Base-by-base conservation (phyloP, 2,113 vertebrate species). In the Camelus bactrianus region DNA sequence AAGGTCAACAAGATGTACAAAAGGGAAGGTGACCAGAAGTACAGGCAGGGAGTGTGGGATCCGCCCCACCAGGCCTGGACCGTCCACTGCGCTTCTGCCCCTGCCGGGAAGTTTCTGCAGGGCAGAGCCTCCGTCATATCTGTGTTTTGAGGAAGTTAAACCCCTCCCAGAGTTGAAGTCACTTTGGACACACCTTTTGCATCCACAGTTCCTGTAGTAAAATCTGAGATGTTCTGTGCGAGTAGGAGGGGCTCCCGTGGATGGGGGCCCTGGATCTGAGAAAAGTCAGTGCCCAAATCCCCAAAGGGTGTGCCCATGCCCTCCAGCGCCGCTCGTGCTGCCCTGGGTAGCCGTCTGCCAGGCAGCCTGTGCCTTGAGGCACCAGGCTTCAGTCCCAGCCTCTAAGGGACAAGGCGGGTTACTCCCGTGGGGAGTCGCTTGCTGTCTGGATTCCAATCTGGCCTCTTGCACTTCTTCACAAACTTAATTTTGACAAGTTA, bases 311-410 rank as follows among this genome's bases (percentile, higher is more conserved):
- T 3, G 6, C 46, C 32, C 0, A 0, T 46, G 8, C 22, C 46
- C 42, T 20, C 19, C 67, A 10, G 13, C 38, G 15, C 48, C 24
- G 8, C 14, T 6, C 1, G 2, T 4, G 16, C 58, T 24, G 20
- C 24, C 26, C 26, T 73, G 86, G 3, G 16, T 35, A 35, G 35
- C 35, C 35, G 35, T 22, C 24, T 70, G 24, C 85, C 30, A 9
- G 62, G 3, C 38, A 16, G 35, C 54, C 9, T 16, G 9, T 48
- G 30, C 6, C 22, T n/a, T 6, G 60, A 58, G 30, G 85, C 48
- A 46, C 2, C 0, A 0, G 7, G 24, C 50, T 73, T 85, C 26
- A 5, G 1, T 16, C 12, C 22, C 19, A 42, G 32, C 35, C 70
- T 46, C 52, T 17, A 7, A 35, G 38, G 19, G 46, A 26, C 46